Evolutionary conservation across 30 jellyfish, hydroid and myxozoan genomes (phyloP), one percentile per base, ranked within the genome.

Genomic region (Aurelia coerulea): DNA sequence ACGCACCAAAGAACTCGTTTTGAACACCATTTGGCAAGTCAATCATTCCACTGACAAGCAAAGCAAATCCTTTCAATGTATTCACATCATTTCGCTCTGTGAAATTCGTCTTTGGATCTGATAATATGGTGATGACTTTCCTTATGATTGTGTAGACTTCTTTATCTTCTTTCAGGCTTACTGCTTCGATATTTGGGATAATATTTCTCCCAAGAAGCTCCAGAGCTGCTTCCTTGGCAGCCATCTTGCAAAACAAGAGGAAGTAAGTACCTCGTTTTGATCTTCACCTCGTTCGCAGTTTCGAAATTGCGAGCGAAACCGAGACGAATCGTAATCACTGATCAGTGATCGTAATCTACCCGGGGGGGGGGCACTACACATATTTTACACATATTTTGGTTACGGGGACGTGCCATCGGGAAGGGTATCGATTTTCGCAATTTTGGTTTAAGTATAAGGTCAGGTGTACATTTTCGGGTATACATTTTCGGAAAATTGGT

Each of bases 191-290:
- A 16, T 42, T 56, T 29, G 81, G 11, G 58, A 71, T 68, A 3
- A 71, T 7, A 15, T 15, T 35, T 23, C 19, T 64, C 18, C 87
- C 76, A 14, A 58, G 65, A 5, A 62, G 31, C 15, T 35, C 41
- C 52, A 52, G n/a, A 6, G 73, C 65, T 8, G 58, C 87, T 58
- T 54, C 75, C 18, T 15, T 42, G 84, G 52, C 84, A 23, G 73
- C 84, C 84, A 74, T 74, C 41, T 74, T 74, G 84, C 9, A 34
- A 34, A 34, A 59, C 81, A 31, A 34, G 15, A 10, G 14, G 32
- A 46, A 46, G 56, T 46, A 46, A 46, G 56, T 46, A 46, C 56
- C 56, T 46, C 56, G 56, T 46, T 46, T 46, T 6, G 56, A 9
- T 46, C 14, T 46, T 46, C 14, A 46, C 56, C 56, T 46, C 56